These are phyloP conservation scores for Pangasianodon gigas DNA, from an alignment of 2,113 vertebrate genomes.

Conservation along the genomic window DNA sequence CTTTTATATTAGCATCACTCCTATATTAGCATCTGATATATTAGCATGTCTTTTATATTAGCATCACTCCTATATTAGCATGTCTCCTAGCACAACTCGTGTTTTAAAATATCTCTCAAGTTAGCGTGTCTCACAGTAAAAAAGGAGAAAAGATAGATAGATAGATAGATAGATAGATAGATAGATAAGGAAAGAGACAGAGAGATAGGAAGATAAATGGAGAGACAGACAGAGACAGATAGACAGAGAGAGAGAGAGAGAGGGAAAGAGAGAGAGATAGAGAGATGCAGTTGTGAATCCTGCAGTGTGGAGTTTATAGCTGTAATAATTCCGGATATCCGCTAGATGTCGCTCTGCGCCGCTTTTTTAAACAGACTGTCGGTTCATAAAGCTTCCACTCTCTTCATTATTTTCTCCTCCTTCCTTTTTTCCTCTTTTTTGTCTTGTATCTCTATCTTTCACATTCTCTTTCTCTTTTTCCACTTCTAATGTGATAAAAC, in stretches of 20 bases:
- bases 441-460: background rate
- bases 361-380: background rate
- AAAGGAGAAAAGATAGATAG: background rate
- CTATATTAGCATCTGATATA: background rate
- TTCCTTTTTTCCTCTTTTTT: background rate
- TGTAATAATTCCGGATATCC: background rate
- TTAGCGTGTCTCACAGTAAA: background rate
- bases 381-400: background rate
- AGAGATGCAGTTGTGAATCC: background rate
- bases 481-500: background rate
- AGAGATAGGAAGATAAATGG: no score
- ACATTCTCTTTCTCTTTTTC: background rate
- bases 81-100: background rate
- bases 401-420: background rate
- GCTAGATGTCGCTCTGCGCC: background rate
- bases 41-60: no score
- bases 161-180: no score
- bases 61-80: background rate
- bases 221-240: background rate
- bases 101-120: background rate
- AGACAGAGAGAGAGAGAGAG: background rate
- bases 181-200: no score
- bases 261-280: background rate
- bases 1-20: background rate
- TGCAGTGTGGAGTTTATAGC: background rate